Base-by-base conservation (phyloP, 2,888 invertebrate genomes). In the Apantesis nais region DNA sequence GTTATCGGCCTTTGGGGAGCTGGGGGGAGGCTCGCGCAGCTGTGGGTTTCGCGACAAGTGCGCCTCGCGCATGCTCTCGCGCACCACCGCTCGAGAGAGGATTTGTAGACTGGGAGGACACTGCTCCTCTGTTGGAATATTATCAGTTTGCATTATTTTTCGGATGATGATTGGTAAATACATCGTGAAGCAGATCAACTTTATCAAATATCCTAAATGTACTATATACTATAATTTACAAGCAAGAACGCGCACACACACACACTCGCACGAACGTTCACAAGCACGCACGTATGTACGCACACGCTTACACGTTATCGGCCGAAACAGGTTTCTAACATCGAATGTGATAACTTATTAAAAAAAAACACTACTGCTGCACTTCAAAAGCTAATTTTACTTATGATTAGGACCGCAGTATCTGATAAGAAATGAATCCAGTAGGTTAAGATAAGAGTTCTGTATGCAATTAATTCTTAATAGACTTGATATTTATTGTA, bases 31-130 rank as follows among this genome's bases (percentile, higher is more conserved):
- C 84, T 82, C 87, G 74, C 83, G 85, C 85, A 93, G 86, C 75
- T 88, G 87, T 74, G 92, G 91, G 82, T 89, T 85, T 1, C 89
- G 87, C 61, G 84, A 75, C 81, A 85, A 75, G 75, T 92, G 83
- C 66, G 85, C 83, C 58, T 68, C 79, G 69, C 88, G 89, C 90
- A 93, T 85, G 69, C 83, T 73, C 12, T 48, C n/a, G 62, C 93
- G 90, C 72, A 92, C 84, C 67, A 75, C 81, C 29, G 82, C 86
- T 74, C 93, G 92, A 44, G 86, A 78, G 85, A 93, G 84, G 78
- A 78, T 65, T 85, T 91, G 91, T 86, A 94, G 92, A 68, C 89
- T 83, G 76, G 86, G 77, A 64, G 94, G 94, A 12, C 78, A 52
- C 83, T 87, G 90, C 82, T 90, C 89, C 12, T 92, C 93, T 90